Conservation (phyloP, 2,113 vertebrate species). For the Elanoides forficatus region DNA sequence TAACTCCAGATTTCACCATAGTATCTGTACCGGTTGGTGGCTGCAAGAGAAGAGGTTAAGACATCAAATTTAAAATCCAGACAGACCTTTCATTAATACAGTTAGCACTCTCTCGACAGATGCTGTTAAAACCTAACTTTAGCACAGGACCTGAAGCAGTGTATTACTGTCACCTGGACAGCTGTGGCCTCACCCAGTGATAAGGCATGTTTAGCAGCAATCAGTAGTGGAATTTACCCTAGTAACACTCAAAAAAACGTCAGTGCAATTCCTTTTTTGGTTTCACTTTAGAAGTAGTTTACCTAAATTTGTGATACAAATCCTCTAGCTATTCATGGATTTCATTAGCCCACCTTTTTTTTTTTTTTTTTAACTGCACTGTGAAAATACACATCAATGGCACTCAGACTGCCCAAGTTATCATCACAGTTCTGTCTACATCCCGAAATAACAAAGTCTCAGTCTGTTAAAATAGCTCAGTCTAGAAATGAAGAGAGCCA, state of each 20-base stretch:
- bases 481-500: accelerated
- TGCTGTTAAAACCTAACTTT: neutral
- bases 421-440: neutral
- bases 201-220: accelerated
- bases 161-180: neutral
- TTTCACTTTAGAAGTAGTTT: neutral
- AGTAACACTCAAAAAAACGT: neutral
- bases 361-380: accelerated
- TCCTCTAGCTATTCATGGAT: neutral
- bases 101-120: accelerated
- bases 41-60: constrained; percentile 58
- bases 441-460: neutral
- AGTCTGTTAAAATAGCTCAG: neutral
- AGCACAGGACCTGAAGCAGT: neutral
- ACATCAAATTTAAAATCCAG: neutral
- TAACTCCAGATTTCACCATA: constrained; percentile 95
- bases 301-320: too few species aligned
- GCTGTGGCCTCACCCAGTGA: neutral
- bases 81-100: accelerated
- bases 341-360: accelerated
- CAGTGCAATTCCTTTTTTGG: neutral
- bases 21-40: constrained; percentile 91
- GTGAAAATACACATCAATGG: accelerated
- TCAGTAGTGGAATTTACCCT: neutral
- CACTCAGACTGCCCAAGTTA: neutral